Base-by-base conservation (phyloP, 2,888 invertebrate genomes). In the Dryocosmus kuriphilus region DNA sequence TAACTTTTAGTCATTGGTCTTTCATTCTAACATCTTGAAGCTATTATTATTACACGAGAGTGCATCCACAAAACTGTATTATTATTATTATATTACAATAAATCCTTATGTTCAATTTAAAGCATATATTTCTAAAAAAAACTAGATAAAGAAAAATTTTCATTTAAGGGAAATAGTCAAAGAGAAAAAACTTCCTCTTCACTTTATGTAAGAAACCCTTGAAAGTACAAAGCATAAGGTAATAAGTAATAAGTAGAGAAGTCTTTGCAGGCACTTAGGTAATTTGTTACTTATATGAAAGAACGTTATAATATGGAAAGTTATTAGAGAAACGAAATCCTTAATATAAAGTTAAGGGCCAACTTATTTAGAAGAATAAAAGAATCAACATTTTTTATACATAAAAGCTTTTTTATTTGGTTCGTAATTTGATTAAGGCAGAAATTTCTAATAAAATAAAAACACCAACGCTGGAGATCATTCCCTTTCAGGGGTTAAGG, bases 161-260 rank as follows among this genome's bases (percentile, higher is more conserved):
- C 16, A 24, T 62, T 62, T 32, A n/a, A n/a, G 30, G 32, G 9
- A n/a, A 24, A 30, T 4, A 62, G 11, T 19, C 30, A 63, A 63
- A 63, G 63, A 22, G n/a, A 16, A 62, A 62, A n/a, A 32, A 46
- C 46, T 46, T 46, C 46, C 46, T 22, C 32, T 22, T 9, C n/a
- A 32, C 35, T 22, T 35, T 35, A 63, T n/a, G 35, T 22, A 63
- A 63, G 35, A 63, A 35, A 14, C 35, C 22, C 22, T 63, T 63
- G 22, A 22, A 22, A 22, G 22, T 63, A 14, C 38, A 63, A 35
- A 63, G 63, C 63, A 35, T 32, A 63, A 5, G 24, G 41, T 65
- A 65, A 41, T 65, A 65, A 41, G 41, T 41, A 41, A 41, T 65
- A 14, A 41, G 65, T 41, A 41, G n/a, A 65, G 38, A 11, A 35